Base-by-base conservation (phyloP, 2,113 vertebrate species). In the Ammodytes marinus region DNA sequence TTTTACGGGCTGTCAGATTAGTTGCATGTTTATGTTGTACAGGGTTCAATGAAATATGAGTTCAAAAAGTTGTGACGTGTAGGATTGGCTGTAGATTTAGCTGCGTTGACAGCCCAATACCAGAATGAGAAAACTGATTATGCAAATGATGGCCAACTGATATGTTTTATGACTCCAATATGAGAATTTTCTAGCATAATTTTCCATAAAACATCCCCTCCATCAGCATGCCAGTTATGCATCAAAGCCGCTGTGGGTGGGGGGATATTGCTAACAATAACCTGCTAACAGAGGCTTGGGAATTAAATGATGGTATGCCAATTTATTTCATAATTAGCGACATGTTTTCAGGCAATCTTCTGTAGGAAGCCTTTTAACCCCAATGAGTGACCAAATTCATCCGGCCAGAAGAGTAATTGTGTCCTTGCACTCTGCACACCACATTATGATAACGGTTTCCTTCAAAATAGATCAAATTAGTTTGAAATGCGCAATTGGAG, bases 301-400 rank as follows among this genome's bases (percentile, higher is more conserved):
- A 63, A 43, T 39, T 9, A 75, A 79, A 37, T 8, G 54, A 66
- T 49, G 1, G 10, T 63, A 3, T 64, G 40, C 82, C 58, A 74
- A 83, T 68, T 3, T 45, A 67, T 79, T 89, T 81, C 42, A 53
- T 70, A 63, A 83, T 43, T 49, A 65, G 42, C 10, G 5, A 75
- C 52, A 43, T 50, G 57, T 70, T 70, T 68, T 40, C 52, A 11
- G 43, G 10, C 58, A 65, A 67, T 45, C 37, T 58, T 75, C 66
- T 2, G 9, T 35, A 15, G 52, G 35, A 69, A 4, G 47, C 50
- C 58, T 74, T 3, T 27, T 54, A 80, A 46, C 17, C 12, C 47
- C 10, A 37, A 19, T 52, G 19, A 72, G 69, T 47, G 50, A 61
- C 61, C 39, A 70, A 73, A 83, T 35, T 58, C 50, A 84, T 63